These are phyloP conservation scores for Nesidiocoris tenuis DNA, from an alignment of 2,888 invertebrate species.

Conservation along the genomic window DNA sequence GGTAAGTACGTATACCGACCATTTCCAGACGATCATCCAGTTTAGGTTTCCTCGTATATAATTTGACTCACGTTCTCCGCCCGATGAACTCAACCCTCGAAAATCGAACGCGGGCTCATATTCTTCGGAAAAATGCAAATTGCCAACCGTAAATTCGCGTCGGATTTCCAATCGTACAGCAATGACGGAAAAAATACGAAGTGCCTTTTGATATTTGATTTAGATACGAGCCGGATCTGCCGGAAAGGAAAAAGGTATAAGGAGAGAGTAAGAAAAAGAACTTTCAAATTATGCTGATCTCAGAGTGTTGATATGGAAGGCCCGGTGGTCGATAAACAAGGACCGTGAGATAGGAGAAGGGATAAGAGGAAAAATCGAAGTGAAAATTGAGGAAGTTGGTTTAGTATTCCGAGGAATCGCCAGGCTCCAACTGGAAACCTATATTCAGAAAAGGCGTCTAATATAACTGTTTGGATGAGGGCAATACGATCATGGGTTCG, in stretches of 20 bases:
- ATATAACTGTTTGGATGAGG: constrained; percentile 22
- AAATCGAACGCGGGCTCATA: too few species aligned
- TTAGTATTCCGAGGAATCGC: constrained; percentile 7
- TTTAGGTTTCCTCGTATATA: too few species aligned
- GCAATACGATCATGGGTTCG: constrained; percentile 14
- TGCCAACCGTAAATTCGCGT: background rate
- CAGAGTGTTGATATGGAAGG: background rate
- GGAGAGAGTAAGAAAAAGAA: background rate
- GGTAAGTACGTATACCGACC: too few species aligned
- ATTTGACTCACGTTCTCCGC: too few species aligned
- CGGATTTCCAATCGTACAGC: background rate
- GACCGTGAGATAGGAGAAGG: background rate
- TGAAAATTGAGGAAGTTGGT: constrained; percentile 16
- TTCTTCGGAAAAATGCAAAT: background rate
- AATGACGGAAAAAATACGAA: background rate
- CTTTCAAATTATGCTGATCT: constrained; percentile 2
- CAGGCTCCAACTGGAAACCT: background rate
- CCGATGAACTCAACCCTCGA: too few species aligned
- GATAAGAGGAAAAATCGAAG: background rate
- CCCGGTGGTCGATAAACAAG: constrained; percentile 9
- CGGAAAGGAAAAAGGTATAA: background rate
- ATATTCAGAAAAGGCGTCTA: background rate
- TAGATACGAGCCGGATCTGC: background rate
- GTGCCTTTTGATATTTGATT: background rate
- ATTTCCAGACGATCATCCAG: too few species aligned